Percentiles rank a stretch among this genome's conserved stretches.
phyloP scores from a whole-genome alignment of 1,140 invertebrate species.

The Fopius arisanus region DNA sequence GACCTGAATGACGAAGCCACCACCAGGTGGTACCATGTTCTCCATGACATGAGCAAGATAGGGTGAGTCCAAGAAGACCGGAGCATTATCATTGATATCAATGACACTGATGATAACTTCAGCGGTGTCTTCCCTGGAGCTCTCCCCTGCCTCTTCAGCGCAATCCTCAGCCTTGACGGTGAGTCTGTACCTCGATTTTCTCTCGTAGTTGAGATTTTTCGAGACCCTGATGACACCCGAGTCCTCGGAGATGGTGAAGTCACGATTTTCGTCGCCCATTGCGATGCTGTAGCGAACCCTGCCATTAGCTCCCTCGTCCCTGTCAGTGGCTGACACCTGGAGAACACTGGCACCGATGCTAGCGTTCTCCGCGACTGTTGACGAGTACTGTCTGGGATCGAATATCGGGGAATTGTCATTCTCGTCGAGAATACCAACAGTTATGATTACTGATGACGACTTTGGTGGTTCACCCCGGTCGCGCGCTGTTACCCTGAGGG shows the following conservation, averaged over 20 bases:
- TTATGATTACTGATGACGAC: slow-evolving; percentile 74
- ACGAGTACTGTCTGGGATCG: slow-evolving; percentile 86
- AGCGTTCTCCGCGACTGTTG: slow-evolving; percentile 91
- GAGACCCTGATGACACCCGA: slow-evolving; percentile 87
- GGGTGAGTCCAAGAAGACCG: slow-evolving; percentile 89
- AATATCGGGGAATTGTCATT: slow-evolving; percentile 95
- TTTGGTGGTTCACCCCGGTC: slow-evolving; percentile 88
- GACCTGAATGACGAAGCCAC: slow-evolving; percentile 75
- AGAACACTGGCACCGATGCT: slow-evolving; percentile 89
- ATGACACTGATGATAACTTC: slow-evolving; percentile 76
- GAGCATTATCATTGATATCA: slow-evolving; percentile 95
- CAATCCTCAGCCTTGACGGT: slow-evolving; percentile 89
- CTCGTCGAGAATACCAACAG: slow-evolving; percentile 84
- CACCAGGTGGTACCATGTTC: slow-evolving; percentile 81
- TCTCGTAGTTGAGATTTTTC: slow-evolving; percentile 91
- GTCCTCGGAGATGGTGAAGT: slow-evolving; percentile 90
- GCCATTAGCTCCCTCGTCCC: slow-evolving; percentile 89
- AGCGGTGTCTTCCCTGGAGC: slow-evolving; percentile 74
- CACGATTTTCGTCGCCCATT: slow-evolving; percentile 88
- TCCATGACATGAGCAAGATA: slow-evolving; percentile 94
- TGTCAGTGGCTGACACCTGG: slow-evolving; percentile 89
- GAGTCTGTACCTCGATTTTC: slow-evolving; percentile 83
- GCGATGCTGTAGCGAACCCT: slow-evolving; percentile 87
- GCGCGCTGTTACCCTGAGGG: slow-evolving; percentile 80
- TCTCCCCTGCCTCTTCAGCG: slow-evolving; percentile 71